Base-by-base conservation (phyloP, 2,797 vertebrate genomes). In the Coluber constrictor region DNA sequence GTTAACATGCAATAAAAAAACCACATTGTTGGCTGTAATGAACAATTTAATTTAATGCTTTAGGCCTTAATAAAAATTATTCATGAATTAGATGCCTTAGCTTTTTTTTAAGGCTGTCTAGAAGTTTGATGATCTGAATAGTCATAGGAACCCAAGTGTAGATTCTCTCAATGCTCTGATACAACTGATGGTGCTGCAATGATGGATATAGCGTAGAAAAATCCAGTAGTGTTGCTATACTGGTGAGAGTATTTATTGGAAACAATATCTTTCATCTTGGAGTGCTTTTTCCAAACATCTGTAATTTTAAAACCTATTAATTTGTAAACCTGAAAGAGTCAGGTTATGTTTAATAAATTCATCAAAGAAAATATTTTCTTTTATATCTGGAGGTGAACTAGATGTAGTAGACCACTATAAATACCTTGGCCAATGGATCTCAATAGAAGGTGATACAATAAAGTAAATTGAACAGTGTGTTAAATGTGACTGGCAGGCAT, bases 11-110 rank as follows among this genome's bases (percentile, higher is more conserved):
- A 93, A 89, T 91, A 86, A 89, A 89, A 88, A 86, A 32, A 20
- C 25, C 57, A 47, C 57, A 83, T 87, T 83, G 83, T 89, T 88
- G 61, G 47, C 57, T 86, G 54, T 91, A 74, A 57, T 51, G 88
- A 87, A 87, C 87, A 74, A 57, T 92, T 86, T 43, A 74, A 88
- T 90, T 87, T 87, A 90, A 90, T 51, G 60, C 87, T 86, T 93
- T 93, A 86, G 87, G 47, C 27, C 57, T 83, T 57, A 86, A 56
- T 63, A 86, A 89, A 89, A 66, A 79, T 29, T 79, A 87, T 89
- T 91, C 83, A 56, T 91, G 87, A 61, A 55, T 89, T 47, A 87
- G 83, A 90, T 61, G 37, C 90, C 83, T 66, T 74, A 12, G 60
- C 9, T 93, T 74, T 83, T 74, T 79, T 57, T 25, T 61, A 74